These are phyloP conservation scores for Polyodon spathula DNA, from an alignment of 2,113 vertebrate species.

Conservation along the genomic window DNA sequence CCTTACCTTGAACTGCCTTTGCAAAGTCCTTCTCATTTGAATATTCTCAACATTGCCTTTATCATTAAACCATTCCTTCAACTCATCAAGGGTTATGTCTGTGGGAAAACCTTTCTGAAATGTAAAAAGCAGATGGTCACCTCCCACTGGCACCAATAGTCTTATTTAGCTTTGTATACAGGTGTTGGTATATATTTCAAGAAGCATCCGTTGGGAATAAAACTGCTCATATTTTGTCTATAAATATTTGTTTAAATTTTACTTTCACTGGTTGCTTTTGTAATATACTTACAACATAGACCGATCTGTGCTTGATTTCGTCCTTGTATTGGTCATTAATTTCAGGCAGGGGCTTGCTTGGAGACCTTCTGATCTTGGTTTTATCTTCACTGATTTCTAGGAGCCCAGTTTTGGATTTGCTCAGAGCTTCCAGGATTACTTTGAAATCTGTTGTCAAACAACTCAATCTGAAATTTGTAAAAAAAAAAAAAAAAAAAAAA, in stretches of 20 bases:
- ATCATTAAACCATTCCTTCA: constrained; percentile 83
- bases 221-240: too few relatives aligned
- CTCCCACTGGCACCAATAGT: too few relatives aligned
- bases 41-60: constrained; percentile 85
- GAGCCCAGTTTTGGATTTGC: constrained; percentile 81
- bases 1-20: constrained; percentile 83
- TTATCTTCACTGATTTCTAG: constrained; percentile 90
- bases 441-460: constrained; percentile 73
- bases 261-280: too few relatives aligned
- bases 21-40: constrained; percentile 84
- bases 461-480: constrained; percentile 80
- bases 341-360: constrained; percentile 82
- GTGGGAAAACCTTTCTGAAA: constrained; percentile 92
- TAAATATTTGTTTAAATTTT: too few relatives aligned
- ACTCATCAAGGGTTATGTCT: constrained; percentile 81
- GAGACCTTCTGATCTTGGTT: constrained; percentile 81
- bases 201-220: too few relatives aligned
- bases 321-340: constrained; percentile 86
- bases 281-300: constrained; percentile 82
- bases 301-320: constrained; percentile 81
- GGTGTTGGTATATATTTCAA: too few relatives aligned
- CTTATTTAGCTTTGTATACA: too few relatives aligned
- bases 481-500: constrained; percentile 20
- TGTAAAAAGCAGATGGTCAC: constrained; percentile 3
- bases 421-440: constrained; percentile 73